These are phyloP conservation scores for Glareola pratincola DNA, from an alignment of 2,113 vertebrate genomes.

Conservation along the genomic window DNA sequence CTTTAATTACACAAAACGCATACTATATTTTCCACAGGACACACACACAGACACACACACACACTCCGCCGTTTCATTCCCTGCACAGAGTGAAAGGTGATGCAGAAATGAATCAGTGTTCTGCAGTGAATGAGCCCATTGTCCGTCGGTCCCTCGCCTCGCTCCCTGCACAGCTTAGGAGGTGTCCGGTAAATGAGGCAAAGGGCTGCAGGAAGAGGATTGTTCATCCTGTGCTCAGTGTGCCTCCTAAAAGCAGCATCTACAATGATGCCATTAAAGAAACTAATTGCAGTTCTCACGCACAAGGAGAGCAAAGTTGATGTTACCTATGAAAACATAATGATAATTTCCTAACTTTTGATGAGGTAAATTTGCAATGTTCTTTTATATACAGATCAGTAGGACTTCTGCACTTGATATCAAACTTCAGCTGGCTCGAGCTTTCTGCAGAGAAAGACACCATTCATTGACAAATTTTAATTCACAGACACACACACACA, in stretches of 20 bases:
- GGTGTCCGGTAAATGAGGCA: slow-evolving; percentile 45
- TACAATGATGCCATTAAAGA: neutral
- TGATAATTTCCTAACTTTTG: neutral
- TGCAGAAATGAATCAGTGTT: slow-evolving; percentile 55
- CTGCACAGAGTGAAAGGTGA: slow-evolving; percentile 11
- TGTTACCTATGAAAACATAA: neutral
- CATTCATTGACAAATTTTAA: neutral
- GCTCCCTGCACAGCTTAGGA: neutral
- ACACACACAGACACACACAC: neutral
- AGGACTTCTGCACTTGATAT: neutral
- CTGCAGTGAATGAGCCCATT: slow-evolving; percentile 56
- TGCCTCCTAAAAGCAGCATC: neutral
- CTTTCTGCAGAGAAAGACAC: neutral
- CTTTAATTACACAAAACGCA: slow-evolving; percentile 13
- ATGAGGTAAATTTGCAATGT: neutral
- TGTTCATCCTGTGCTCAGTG: slow-evolving; percentile 31
- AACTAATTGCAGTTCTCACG: neutral
- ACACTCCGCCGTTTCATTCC: accelerated
- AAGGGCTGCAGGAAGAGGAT: slow-evolving; percentile 35
- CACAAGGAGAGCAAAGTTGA: neutral
- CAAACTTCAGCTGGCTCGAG: neutral
- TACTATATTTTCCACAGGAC: neutral
- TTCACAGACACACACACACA: neutral
- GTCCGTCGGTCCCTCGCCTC: neutral
- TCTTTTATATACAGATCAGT: neutral